These are phyloP conservation scores for Andrena minutula DNA, from an alignment of 2,888 invertebrate species.

Conservation along the genomic window DNA sequence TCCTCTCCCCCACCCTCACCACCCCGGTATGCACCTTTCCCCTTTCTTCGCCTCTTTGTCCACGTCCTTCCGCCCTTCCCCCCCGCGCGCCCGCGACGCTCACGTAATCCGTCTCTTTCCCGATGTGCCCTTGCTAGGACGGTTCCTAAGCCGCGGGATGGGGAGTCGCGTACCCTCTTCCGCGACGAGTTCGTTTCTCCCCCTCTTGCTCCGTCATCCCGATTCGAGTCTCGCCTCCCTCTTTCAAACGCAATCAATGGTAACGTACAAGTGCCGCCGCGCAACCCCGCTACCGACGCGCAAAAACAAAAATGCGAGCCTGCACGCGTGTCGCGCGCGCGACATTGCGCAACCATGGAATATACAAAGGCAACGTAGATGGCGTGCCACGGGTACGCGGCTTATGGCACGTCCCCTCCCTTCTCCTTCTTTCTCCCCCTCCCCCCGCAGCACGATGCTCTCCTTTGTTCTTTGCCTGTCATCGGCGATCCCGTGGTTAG, in stretches of 20 bases:
- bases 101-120: slow-evolving; percentile 43
- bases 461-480: slow-evolving; percentile 64
- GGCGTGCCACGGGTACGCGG: slow-evolving; percentile 65
- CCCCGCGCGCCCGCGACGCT: slow-evolving; percentile 13
- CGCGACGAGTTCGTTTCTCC: slow-evolving; percentile 27
- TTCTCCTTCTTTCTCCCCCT: not conserved
- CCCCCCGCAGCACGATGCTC: slow-evolving; percentile 35
- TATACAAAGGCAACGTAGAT: slow-evolving; percentile 67
- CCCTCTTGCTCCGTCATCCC: slow-evolving; percentile 4
- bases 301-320: slow-evolving; percentile 56
- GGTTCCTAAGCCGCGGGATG: slow-evolving; percentile 34
- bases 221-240: slow-evolving; percentile 52
- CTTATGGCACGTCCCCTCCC: slow-evolving; percentile 57
- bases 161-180: slow-evolving; percentile 60
- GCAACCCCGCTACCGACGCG: slow-evolving; percentile 53
- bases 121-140: slow-evolving; percentile 46
- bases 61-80: slow-evolving; percentile 39
- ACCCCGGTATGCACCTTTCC: slow-evolving; percentile 35
- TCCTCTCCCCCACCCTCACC: slow-evolving; percentile 46
- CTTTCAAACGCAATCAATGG: slow-evolving; percentile 64
- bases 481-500: slow-evolving; percentile 21
- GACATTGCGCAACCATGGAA: slow-evolving; percentile 66
- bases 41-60: slow-evolving; percentile 59
- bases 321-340: slow-evolving; percentile 21
- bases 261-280: slow-evolving; percentile 33